A percentile compares a stretch with the other conserved stretches of the same genome.
These are phyloP conservation scores for Nymphicus hollandicus DNA, from an alignment of 2,113 vertebrate genomes.

Conservation along the genomic window DNA sequence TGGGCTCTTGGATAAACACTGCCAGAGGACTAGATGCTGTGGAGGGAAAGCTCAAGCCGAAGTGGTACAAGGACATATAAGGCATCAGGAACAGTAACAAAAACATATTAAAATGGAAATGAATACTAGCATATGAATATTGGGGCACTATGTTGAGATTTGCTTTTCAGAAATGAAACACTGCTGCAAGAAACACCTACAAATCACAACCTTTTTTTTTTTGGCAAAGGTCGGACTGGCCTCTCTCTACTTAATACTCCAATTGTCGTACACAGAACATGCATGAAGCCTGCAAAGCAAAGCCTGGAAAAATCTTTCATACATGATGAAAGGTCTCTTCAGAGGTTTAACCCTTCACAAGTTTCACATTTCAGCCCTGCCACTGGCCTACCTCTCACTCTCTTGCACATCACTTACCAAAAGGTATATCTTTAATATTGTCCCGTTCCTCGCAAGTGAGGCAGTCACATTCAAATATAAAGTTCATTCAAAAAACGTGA, in stretches of 20 bases:
- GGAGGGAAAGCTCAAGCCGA: background rate
- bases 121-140: background rate
- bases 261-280: background rate
- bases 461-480: background rate
- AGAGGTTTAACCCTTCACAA: background rate
- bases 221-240: background rate
- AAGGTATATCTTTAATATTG: background rate
- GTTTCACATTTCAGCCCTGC: background rate
- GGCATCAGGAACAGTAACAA: background rate
- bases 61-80: background rate
- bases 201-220: background rate
- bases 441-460: background rate
- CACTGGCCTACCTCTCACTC: background rate
- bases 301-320: background rate
- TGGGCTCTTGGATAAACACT: background rate
- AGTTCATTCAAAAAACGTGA: background rate
- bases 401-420: background rate
- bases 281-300: background rate
- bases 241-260: background rate
- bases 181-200: background rate
- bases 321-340: rapidly evolving
- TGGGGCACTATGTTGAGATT: background rate
- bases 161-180: background rate
- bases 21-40: background rate
- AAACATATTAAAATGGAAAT: background rate